Evolutionary conservation across 2,113 vertebrate genomes (phyloP), one percentile per base, ranked within the genome.

Genomic region (Lophotis ruficrista): DNA sequence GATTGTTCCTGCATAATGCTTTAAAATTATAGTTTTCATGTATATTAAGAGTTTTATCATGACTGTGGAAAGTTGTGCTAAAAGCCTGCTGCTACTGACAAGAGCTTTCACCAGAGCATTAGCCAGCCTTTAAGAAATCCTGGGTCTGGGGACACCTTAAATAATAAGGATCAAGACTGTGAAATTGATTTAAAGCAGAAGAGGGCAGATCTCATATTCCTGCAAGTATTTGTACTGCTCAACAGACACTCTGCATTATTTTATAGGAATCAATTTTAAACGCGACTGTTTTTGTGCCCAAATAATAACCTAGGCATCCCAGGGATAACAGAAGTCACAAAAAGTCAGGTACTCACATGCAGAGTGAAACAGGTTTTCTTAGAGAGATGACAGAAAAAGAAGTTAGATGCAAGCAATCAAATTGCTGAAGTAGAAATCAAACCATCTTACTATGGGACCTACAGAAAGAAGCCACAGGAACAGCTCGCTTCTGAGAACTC

Each of bases 181-280:
- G 72, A 95, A 95, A 95, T 48, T 87, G 77, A 91, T 89, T 78
- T 81, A 91, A 78, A 95, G 60, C 47, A 56, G 69, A 89, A 89
- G 38, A 87, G 72, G 69, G 50, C 56, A 87, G 56, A 81, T 91
- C 65, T 75, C 51, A 7, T 75, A 81, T 68, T 91, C 56, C 56
- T 89, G 48, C 77, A 92, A 76, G 79, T 43, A 87, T 61, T 10
- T 80, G 64, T 57, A 73, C 71, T 48, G 71, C 75, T 90, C 27
- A 90, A 75, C 60, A 87, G 76, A 65, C 57, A 82, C n/a, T 58
- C 37, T 56, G 35, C 80, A 81, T 81, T 86, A 51, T 70, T 92
- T 87, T 54, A 78, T 4, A 82, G 53, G 45, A 82, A 89, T 43
- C 60, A 66, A n/a, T 76, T 75, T 77, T 9, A 85, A 92, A 89